Base-by-base conservation (phyloP, 2,113 vertebrate genomes). In the Rhipidura dahli region DNA sequence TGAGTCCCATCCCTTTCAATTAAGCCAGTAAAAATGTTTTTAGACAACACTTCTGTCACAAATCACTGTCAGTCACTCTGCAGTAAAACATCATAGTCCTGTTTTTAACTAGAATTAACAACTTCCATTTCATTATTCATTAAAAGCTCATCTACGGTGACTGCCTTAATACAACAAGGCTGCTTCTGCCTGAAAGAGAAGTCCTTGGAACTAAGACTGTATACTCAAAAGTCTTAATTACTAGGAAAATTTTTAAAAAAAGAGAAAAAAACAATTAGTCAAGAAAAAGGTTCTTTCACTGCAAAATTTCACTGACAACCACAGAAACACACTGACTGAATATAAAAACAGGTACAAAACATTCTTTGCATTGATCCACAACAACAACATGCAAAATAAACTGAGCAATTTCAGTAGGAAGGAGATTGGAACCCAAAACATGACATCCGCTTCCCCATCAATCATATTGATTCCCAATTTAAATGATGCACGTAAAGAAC, bases 11-110 rank as follows among this genome's bases (percentile, higher is more conserved):
- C 61, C 28, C 83, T 92, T 93, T 92, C 90, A 97, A 80, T 91
- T 91, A 92, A 61, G 89, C 8, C 44, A 96, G 75, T 80, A 95
- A 94, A 96, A 97, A 92, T 53, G 60, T 35, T 96, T 61, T 92
- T 90, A 96, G 87, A 91, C 56, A 84, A 75, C 37, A 64, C 20
- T 76, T 96, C 28, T 96, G 83, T 65, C 88, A 86, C 44, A 95
- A 61, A 87, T 83, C 85, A 92, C 39, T 61, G 15, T 33, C 40
- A 27, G 78, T 40, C 45, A 83, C 18, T 75, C 50, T 72, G 61
- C 61, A 83, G 24, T 44, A 71, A 75, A 87, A 70, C 33, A 70
- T 35, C 39, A 39, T 0, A 30, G 33, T 24, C 56, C 33, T 60
- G 49, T 17, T 92, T 83, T 80, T 76, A 68, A 88, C 44, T 35